phyloP scores from a whole-genome alignment of 35 echinoderm and acorn worm genomes.

The Apostichopus parvimensis region DNA sequence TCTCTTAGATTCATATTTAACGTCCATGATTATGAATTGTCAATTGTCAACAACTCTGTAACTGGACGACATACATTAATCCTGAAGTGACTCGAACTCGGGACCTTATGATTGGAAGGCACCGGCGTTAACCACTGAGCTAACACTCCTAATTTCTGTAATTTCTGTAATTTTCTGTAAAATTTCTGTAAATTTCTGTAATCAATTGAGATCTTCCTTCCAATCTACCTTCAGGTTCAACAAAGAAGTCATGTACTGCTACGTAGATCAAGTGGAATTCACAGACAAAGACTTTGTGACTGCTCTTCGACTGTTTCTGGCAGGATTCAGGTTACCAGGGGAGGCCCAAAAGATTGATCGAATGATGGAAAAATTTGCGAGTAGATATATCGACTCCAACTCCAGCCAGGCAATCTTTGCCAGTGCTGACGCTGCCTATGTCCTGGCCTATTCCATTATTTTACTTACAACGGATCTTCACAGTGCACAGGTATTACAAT shows the following conservation, averaged over 20 bases:
- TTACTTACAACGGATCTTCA: conserved; percentile 94
- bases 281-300: conserved; percentile 79
- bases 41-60: no score
- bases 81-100: no score
- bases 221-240: conserved; percentile 62
- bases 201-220: no score
- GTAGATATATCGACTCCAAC: conserved; percentile 77
- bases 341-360: conserved; percentile 99
- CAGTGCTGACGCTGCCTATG: conserved; percentile 96
- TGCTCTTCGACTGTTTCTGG: conserved; percentile 74
- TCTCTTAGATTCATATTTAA: no score
- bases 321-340: conserved; percentile 88
- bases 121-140: no score
- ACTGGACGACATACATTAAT: no score
- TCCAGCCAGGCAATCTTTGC: conserved; percentile 82
- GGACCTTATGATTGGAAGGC: no score
- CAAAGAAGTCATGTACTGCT: conserved; percentile 98
- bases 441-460: conserved; percentile 95
- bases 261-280: conserved; percentile 94
- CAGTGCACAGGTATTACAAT: conserved; percentile 78
- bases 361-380: conserved; percentile 99
- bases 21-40: no score
- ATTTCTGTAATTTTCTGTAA: no score
- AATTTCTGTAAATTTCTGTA: no score
- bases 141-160: no score